Conservation (phyloP, 2,113 vertebrate genomes). For the Lampris incognitus region DNA sequence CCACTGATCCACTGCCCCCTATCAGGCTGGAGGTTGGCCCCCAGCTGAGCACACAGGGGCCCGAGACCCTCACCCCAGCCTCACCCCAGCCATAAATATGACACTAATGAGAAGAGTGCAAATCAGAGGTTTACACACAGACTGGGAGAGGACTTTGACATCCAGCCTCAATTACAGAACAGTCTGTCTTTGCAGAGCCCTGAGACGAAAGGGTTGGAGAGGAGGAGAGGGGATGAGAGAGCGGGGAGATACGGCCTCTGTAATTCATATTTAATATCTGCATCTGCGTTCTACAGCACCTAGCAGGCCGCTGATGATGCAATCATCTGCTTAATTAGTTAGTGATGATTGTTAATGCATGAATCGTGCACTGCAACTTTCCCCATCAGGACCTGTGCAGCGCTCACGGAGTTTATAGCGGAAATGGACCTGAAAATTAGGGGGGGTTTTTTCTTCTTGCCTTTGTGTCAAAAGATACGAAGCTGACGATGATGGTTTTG, state of each 20-base stretch:
- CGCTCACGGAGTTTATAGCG: not conserved
- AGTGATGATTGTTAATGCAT: constrained; percentile 67
- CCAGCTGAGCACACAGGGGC: constrained; percentile 51
- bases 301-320: constrained; percentile 60
- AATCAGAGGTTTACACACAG: constrained; percentile 69
- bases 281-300: constrained; percentile 70
- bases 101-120: constrained; percentile 75
- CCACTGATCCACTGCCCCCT: constrained; percentile 63
- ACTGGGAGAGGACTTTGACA: constrained; percentile 71
- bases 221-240: constrained; percentile 62
- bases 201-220: constrained; percentile 68
- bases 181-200: constrained; percentile 63
- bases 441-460: not conserved
- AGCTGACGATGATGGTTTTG: too few species aligned
- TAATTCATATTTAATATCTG: constrained; percentile 78
- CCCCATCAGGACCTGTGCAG: constrained; percentile 5
- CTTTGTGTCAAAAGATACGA: too few species aligned
- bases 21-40: constrained; percentile 70
- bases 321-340: constrained; percentile 62
- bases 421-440: not conserved
- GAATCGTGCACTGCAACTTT: constrained; percentile 44
- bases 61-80: constrained; percentile 57
- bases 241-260: constrained; percentile 51
- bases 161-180: constrained; percentile 74
- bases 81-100: constrained; percentile 64